Percentiles rank a stretch among this genome's conserved stretches.
Conservation (phyloP, 2,113 vertebrate genomes). For the Caranx melampygus region DNA sequence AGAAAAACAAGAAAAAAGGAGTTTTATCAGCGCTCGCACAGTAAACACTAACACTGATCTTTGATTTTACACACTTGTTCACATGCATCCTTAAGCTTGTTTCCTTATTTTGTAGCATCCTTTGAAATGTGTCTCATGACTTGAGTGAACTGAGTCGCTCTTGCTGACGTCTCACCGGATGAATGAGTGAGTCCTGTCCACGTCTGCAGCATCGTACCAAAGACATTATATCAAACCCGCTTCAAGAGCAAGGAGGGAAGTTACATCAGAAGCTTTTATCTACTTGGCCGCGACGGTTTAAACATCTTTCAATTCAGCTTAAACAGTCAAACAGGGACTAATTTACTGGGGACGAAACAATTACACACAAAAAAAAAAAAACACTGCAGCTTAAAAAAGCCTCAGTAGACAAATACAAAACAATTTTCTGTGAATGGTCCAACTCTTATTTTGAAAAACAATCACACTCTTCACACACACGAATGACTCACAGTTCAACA, state of each 20-base stretch:
- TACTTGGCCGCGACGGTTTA: not conserved
- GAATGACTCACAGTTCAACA: not conserved
- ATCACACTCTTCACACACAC: not conserved
- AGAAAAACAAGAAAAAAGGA: too few relatives aligned
- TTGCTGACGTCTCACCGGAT: too few relatives aligned
- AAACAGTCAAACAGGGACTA: not conserved
- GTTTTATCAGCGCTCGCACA: too few relatives aligned
- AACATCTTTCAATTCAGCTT: not conserved
- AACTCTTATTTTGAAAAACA: too few relatives aligned
- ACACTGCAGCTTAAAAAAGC: not conserved
- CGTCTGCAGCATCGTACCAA: not conserved
- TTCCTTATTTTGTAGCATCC: too few relatives aligned
- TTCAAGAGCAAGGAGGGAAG: not conserved
- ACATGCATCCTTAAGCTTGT: too few relatives aligned
- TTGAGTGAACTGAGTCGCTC: too few relatives aligned
- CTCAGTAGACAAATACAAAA: not conserved
- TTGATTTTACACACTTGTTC: too few relatives aligned
- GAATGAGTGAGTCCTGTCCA: not conserved
- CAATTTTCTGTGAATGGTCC: not conserved
- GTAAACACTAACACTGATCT: too few relatives aligned
- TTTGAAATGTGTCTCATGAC: too few relatives aligned
- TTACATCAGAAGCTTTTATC: not conserved
- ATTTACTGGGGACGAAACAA: not conserved
- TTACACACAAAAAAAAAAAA: too few relatives aligned
- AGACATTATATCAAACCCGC: too few relatives aligned